Evolutionary conservation across 2,888 invertebrate species (phyloP), one percentile per base, ranked within the genome.

Genomic region (Diarsia brunnea): DNA sequence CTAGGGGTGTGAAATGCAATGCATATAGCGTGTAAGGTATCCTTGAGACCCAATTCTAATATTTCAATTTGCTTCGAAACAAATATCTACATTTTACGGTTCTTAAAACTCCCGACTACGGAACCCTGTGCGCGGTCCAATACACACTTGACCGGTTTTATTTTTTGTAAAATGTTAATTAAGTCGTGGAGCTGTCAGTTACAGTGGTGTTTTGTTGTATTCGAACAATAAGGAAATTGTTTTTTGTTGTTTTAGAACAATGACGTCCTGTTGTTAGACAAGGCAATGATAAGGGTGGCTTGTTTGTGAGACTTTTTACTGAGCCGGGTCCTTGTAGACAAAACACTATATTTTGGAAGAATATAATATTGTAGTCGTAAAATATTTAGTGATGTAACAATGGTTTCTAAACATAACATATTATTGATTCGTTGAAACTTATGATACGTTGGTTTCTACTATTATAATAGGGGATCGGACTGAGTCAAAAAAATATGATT

Each of bases 131-230:
- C 14, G n/a, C 43, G 16, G 27, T 19, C 19, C 19, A 60, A 31
- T 1, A 24, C 43, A 16, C 4, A 16, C 8, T 43, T 24, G 14
- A 31, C 63, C 8, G 4, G n/a, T 55, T 55, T 38, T 61, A n/a
- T 60, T 66, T 69, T 51, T 69, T 10, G 3, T 43, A 45, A 51
- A 69, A 64, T 69, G n/a, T 63, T 81, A 73, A 82, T 73, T 63
- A 73, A 69, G 10, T 16, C 43, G 21, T 43, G 27, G 31, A 51
- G 45, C 64, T 82, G 86, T 68, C 82, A 70, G 16, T 43, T 55
- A 65, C 78, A 82, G 67, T 24, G 45, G 4, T 53, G 76, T 75
- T 84, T 84, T 69, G 66, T 63, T 81, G 49, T 58, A 31, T 51
- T 16, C 3, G 31, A 67, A 81, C 81, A 81, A 81, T 67, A 1